phyloP scores from a whole-genome alignment of 2,888 invertebrate genomes.

The Xestobium rufovillosum region DNA sequence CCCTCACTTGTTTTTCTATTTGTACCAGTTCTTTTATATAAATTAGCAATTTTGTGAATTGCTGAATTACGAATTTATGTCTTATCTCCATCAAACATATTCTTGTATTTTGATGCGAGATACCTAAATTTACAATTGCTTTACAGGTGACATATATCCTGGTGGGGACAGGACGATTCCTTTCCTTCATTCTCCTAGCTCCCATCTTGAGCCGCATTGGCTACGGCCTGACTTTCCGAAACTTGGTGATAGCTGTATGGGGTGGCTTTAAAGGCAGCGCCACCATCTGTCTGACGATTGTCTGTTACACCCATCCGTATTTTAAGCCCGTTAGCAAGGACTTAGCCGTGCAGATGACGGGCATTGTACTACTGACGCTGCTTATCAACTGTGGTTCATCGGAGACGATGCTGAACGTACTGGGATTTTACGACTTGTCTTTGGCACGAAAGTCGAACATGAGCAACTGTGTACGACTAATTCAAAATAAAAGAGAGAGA shows the following conservation, averaged over 20 bases:
- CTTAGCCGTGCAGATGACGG: not conserved
- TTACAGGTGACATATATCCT: too few relatives aligned
- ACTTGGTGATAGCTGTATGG: not conserved
- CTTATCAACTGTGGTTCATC: conserved; percentile 7
- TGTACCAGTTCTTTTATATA: too few relatives aligned
- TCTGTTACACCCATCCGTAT: not conserved
- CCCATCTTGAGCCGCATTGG: not conserved
- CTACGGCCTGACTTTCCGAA: not conserved
- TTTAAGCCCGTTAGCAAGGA: not conserved
- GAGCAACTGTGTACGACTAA: conserved; percentile 11
- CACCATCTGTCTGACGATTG: not conserved
- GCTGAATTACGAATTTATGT: too few relatives aligned
- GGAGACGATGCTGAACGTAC: not conserved
- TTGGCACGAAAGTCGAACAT: conserved; percentile 9
- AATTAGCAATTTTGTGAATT: too few relatives aligned
- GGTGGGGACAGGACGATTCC: not conserved
- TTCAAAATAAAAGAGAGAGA: conserved; percentile 5
- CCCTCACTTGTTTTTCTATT: too few relatives aligned
- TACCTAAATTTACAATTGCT: too few relatives aligned
- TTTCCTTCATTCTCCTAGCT: not conserved
- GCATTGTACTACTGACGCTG: conserved; percentile 1
- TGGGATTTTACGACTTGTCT: conserved; percentile 6
- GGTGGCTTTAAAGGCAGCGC: not conserved
- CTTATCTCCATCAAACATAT: too few relatives aligned
- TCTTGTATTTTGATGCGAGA: too few relatives aligned